Base-by-base conservation (phyloP, 2,888 invertebrate genomes). In the Zonitis immaculata region DNA sequence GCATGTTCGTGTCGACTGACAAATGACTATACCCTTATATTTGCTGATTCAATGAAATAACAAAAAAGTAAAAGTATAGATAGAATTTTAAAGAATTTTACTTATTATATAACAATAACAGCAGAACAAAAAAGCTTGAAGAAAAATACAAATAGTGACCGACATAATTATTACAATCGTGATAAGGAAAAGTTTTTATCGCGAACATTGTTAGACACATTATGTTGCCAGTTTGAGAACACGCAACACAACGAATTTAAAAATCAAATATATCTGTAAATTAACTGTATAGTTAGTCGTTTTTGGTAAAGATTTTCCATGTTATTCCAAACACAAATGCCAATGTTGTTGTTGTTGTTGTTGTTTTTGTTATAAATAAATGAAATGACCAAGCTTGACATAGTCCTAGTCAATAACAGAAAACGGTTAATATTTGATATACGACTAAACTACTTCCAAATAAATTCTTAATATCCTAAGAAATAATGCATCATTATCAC, bases 131-230 rank as follows among this genome's bases (percentile, higher is more conserved):
- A 26, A 26, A 47, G 35, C 30, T 27, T 20, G 27, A 45, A 44
- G 48, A 52, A 52, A 52, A 52, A 35, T 9, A 32, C 47, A 52
- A 52, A 48, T 52, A 52, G 48, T 48, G 39, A 44, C 47, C 52
- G 52, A 52, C 52, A 52, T 52, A 52, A 52, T 52, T 52, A 52
- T 52, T 52, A 52, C 44, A 52, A 52, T 52, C 52, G 47, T 48
- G 52, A 52, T 52, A 52, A 32, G 39, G 52, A 52, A 52, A 48
- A 52, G 48, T 52, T 52, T 52, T 52, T n/a, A 52, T 52, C 52
- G 48, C 52, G 48, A 52, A 52, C 52, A 52, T 52, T 52, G 52
- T 52, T 52, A 52, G 52, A 52, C 52, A 52, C 48, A 52, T 44
- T 45, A n/a, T n/a, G 47, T 48, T 48, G 44, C 52, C 28, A 52